A percentile compares a stretch with the other conserved stretches of the same genome.
These are phyloP conservation scores for Harmothoe impar DNA, from an alignment of 2,888 invertebrate genomes.

Conservation along the genomic window DNA sequence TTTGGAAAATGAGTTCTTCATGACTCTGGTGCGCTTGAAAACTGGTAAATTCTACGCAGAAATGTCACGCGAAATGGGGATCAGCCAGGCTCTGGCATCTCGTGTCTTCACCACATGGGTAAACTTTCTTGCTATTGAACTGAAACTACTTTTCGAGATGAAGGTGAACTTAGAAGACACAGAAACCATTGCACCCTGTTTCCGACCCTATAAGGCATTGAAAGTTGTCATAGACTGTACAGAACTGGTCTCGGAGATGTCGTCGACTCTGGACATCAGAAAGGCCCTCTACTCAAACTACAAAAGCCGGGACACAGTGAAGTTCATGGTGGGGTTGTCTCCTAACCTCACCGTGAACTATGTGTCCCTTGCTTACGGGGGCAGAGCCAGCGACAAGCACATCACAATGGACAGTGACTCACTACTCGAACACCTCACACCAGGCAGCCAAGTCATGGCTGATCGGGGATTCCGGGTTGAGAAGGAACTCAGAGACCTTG, in stretches of 20 bases:
- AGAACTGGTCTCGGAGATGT: constrained; percentile 20
- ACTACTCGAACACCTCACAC: constrained; percentile 52
- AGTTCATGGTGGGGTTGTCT: constrained; percentile 50
- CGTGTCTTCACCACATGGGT: constrained; percentile 24
- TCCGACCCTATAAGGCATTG: neutral
- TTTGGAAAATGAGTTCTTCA: constrained; percentile 27
- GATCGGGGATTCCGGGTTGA: constrained; percentile 66
- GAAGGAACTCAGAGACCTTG: constrained; percentile 63
- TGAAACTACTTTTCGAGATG: neutral
- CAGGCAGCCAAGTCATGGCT: constrained; percentile 66
- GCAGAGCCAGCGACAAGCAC: no score
- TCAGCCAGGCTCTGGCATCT: neutral
- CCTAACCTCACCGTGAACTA: no score
- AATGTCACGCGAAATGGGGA: neutral
- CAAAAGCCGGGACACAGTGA: no score
- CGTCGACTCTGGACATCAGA: no score
- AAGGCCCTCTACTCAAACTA: no score
- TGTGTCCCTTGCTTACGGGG: no score
- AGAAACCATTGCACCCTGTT: constrained; percentile 13
- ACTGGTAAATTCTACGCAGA: neutral
- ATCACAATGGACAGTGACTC: neutral
- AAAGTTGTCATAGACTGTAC: constrained; percentile 64
- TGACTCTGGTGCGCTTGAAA: constrained; percentile 17
- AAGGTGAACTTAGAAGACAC: neutral
- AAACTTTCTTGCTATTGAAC: constrained; percentile 10